Percentiles rank a stretch among this genome's conserved stretches.
These are phyloP conservation scores for Pogonocherus hispidulus DNA, from an alignment of 2,888 invertebrate species.

Conservation along the genomic window DNA sequence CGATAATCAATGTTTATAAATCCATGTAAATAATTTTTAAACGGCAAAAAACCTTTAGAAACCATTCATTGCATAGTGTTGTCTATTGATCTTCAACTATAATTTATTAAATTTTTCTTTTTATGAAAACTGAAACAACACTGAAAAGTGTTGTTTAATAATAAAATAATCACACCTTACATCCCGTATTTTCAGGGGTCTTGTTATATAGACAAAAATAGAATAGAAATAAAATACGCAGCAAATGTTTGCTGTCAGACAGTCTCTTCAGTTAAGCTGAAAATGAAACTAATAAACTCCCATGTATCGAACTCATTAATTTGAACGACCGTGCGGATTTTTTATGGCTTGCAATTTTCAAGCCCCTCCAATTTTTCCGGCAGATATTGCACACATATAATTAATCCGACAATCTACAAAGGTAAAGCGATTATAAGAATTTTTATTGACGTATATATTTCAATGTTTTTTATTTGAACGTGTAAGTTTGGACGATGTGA, in stretches of 20 bases:
- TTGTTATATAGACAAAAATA: too few relatives aligned
- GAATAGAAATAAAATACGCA: neutral
- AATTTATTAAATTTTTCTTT: too few relatives aligned
- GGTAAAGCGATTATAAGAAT: neutral
- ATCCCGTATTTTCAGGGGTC: too few relatives aligned
- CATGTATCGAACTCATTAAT: neutral
- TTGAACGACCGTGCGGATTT: neutral
- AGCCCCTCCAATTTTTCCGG: neutral
- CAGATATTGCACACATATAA: neutral
- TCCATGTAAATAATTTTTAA: too few relatives aligned
- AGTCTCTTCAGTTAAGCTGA: neutral
- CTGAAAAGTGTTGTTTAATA: too few relatives aligned
- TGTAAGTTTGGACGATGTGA: neutral
- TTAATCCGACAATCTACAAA: neutral
- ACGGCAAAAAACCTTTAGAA: too few relatives aligned
- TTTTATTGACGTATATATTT: neutral
- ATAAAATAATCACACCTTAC: too few relatives aligned
- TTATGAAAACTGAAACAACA: too few relatives aligned
- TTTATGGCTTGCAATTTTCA: neutral
- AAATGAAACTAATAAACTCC: conserved; percentile 2
- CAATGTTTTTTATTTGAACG: neutral
- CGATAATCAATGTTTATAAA: too few relatives aligned
- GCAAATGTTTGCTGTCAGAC: neutral
- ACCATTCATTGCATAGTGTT: too few relatives aligned
- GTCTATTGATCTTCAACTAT: too few relatives aligned